Evolutionary conservation across 2,888 invertebrate genomes (phyloP), one percentile per base, ranked within the genome.

Genomic region (Amblyjoppa fuscipennis): DNA sequence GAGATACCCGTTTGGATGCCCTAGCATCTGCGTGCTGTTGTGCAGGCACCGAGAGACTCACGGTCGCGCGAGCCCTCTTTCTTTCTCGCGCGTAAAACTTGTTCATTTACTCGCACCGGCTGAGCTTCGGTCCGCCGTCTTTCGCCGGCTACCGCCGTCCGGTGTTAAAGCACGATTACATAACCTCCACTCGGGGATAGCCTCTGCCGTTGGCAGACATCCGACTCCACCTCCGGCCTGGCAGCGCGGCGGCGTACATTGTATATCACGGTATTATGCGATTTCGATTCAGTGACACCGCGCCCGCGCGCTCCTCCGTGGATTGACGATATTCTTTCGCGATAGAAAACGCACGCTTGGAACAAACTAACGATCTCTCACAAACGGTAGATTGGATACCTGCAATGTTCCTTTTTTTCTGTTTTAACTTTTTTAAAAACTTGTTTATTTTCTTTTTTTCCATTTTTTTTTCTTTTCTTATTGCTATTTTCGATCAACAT

Each of bases 171-270:
- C 64, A 66, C 59, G 41, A 64, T 80, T 80, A 66, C 73, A 80
- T 53, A 80, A 80, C 38, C 61, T 28, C 5, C 61, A 16, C 61
- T 61, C 34, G 66, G 16, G 76, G 68, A 78, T 59, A 78, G 34
- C 68, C 69, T 45, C 69, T 53, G 59, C 59, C 74, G 59, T 84
- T 84, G 84, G 84, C 84, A 84, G 82, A 77, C 71, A 71, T 80
- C 68, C 59, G 80, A 84, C 51, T 84, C 68, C 53, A 64, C 31
- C 49, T 73, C 71, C 66, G 59, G 34, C 34, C 70, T 61, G 64
- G 79, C 70, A 53, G 59, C 70, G 25, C 64, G 53, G 56, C 71
- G 70, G 41, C 13, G 69, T 51, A 71, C 59, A 76, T 53, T 64
- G 64, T 53, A 53, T 38, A 64, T 38, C 80, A 53, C 41, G 61